These are phyloP conservation scores for Idaea aversata DNA, from an alignment of 2,888 invertebrate species.

Conservation along the genomic window DNA sequence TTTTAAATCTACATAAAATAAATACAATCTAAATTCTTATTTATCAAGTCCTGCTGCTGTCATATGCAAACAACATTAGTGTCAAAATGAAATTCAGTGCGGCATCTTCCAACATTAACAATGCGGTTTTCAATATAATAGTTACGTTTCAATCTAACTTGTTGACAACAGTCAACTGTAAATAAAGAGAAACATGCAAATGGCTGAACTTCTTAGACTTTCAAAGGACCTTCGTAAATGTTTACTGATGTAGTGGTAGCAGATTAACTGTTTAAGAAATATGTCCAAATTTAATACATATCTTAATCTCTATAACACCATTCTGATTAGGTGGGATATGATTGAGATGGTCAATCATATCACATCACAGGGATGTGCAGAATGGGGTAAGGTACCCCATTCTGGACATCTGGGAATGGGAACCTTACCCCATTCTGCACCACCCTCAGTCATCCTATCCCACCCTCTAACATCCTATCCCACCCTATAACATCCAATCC, in stretches of 20 bases:
- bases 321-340: no score
- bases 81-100: neutral
- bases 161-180: neutral
- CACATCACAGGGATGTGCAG: no score
- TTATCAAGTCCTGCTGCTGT: neutral
- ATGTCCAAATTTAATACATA: no score
- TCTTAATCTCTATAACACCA: no score
- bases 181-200: constrained; percentile 1
- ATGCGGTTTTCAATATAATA: neutral
- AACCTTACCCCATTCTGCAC: no score
- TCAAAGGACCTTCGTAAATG: neutral
- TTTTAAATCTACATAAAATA: neutral
- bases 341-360: no score
- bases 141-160: neutral
- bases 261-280: neutral
- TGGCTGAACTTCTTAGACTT: neutral
- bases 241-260: neutral
- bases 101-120: neutral
- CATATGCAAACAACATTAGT: neutral
- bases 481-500: no score
- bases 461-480: no score
- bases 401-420: no score
- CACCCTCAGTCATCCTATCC: no score
- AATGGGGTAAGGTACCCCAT: no score
- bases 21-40: neutral